These are phyloP conservation scores for Elephantulus edwardii DNA, from an alignment of 2,113 vertebrate genomes.

Conservation along the genomic window DNA sequence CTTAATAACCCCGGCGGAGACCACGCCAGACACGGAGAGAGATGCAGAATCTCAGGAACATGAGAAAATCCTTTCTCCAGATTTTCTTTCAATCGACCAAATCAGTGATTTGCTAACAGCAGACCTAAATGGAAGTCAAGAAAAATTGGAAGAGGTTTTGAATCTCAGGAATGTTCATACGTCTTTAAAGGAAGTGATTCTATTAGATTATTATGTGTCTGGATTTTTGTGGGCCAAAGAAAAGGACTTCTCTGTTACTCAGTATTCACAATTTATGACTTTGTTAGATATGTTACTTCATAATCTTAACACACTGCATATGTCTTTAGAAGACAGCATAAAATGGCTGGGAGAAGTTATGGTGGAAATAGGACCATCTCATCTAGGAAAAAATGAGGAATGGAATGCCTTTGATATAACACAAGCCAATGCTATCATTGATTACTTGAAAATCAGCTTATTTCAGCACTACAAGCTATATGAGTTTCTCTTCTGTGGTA, in stretches of 20 bases:
- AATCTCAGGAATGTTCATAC: constrained; percentile 82
- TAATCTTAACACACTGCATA: constrained; percentile 84
- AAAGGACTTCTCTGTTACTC: constrained; percentile 84
- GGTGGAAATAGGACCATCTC: constrained; percentile 73
- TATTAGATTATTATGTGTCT: constrained; percentile 90
- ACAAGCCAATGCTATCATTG: constrained; percentile 85
- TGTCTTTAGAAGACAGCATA: constrained; percentile 87
- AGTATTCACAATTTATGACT: constrained; percentile 88
- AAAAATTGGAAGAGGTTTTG: constrained; percentile 84
- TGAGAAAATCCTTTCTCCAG: constrained; percentile 60
- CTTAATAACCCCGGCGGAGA: not conserved
- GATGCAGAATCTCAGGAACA: constrained; percentile 54
- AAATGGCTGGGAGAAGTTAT: constrained; percentile 85
- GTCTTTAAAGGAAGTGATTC: constrained; percentile 86
- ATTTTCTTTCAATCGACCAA: constrained; percentile 81
- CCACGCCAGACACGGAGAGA: constrained; percentile 70
- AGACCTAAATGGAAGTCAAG: constrained; percentile 81
- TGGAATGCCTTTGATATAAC: constrained; percentile 81
- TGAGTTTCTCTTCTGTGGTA: too few species aligned
- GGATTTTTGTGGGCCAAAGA: constrained; percentile 91
- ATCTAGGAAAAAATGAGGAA: constrained; percentile 53
- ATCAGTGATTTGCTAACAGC: constrained; percentile 81
- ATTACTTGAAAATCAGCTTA: constrained; percentile 87
- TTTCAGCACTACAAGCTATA: too few species aligned
- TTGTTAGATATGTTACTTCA: constrained; percentile 87